Base-by-base conservation (phyloP, 2,797 vertebrate genomes). In the Margarornis squamiger region DNA sequence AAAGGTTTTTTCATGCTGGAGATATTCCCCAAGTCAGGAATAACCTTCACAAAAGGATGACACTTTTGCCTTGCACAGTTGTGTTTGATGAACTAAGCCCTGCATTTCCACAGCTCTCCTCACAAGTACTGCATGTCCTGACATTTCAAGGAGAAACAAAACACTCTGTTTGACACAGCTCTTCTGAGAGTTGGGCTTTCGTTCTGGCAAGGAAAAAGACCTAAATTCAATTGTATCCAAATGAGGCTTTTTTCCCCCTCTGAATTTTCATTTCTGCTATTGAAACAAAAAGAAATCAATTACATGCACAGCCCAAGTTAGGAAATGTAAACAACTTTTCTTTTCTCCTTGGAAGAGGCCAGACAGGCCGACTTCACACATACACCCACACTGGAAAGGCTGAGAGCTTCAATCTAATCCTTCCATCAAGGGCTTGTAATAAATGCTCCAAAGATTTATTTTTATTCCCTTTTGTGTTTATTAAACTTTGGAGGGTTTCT, bases 401-500 rank as follows among this genome's bases (percentile, higher is more conserved):
- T 90, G 88, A 94, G 88, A 92, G 57, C 94, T 91, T 95, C 95
- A 86, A 88, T 94, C 95, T 96, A 96, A 93, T 95, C 94, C 89
- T 96, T 97, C 95, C 95, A 96, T 95, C 90, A 74, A 94, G 73
- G 59, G 87, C 93, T 96, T 95, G 96, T 97, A 98, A 98, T 97
- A 98, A 98, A 97, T 88, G 91, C 96, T 97, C 94, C 87, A 32
- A 96, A 97, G 97, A 98, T 98, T 98, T 98, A 98, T 98, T 98
- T 98, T 98, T 97, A 98, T 98, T 98, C 97, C 92, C 93, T 95
- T 97, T 97, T 86, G 93, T 98, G 98, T 98, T 98, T 98, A 98
- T 96, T 98, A 97, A 98, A 98, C 97, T 95, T 96, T 96, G 95
- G 95, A 97, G 93, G 62, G 74, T 63, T 96, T 94, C 90, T 93